These are phyloP conservation scores for Odobenus rosmarus DNA, from an alignment of 2,113 vertebrate genomes.

Conservation along the genomic window DNA sequence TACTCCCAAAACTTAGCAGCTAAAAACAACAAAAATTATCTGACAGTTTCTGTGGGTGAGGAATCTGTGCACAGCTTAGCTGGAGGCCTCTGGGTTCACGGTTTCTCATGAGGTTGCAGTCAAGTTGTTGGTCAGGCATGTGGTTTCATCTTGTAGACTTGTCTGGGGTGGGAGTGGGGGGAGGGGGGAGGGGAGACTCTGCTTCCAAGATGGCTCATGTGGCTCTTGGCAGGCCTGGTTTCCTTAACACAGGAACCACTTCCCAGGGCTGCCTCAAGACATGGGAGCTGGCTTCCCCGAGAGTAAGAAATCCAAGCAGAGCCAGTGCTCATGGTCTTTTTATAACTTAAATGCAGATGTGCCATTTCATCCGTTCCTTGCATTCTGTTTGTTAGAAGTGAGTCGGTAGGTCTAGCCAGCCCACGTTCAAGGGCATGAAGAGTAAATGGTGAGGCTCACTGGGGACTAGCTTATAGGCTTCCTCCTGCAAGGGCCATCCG, in stretches of 20 bases:
- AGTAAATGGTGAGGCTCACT: background rate
- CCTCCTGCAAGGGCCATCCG: background rate
- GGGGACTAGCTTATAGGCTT: background rate
- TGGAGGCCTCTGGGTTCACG: background rate
- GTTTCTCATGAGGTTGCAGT: background rate
- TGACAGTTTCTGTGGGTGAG: background rate
- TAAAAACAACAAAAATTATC: background rate
- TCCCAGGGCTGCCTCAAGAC: background rate
- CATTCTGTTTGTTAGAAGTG: background rate
- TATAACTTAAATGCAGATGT: background rate
- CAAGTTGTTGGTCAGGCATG: background rate
- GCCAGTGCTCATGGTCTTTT: background rate
- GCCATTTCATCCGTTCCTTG: background rate
- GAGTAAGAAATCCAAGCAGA: background rate
- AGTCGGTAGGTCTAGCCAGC: background rate
- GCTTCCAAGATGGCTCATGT: background rate
- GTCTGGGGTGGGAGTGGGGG: background rate
- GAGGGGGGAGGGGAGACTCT: background rate
- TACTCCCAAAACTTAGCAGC: background rate
- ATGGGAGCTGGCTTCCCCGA: background rate
- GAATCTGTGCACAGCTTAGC: background rate
- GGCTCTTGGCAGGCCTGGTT: background rate
- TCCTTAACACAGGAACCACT: background rate
- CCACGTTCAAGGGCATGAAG: background rate
- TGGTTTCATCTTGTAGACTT: background rate